phyloP scores from a whole-genome alignment of 2,888 invertebrate genomes.

The Calameuta idolon region DNA sequence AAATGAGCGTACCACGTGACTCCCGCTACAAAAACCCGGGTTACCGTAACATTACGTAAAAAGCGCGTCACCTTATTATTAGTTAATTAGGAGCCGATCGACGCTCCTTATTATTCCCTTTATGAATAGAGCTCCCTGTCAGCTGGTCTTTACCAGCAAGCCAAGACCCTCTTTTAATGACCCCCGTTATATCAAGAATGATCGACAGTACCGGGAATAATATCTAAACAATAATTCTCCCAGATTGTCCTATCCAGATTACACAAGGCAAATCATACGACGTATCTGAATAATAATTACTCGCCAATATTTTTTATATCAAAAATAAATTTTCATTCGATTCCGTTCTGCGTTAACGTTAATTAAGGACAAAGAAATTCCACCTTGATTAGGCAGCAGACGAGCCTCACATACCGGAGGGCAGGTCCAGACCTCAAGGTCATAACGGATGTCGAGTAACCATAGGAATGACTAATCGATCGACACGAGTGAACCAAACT shows the following conservation, averaged over 20 bases:
- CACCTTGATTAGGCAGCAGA: not conserved
- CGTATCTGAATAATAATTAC: too few relatives aligned
- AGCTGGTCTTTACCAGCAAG: not conserved
- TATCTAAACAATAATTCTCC: not conserved
- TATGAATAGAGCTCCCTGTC: slow-evolving; percentile 9
- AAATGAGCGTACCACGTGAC: not conserved
- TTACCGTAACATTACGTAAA: slow-evolving; percentile 28
- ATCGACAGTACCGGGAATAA: not conserved
- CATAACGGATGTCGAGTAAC: not conserved
- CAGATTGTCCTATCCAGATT: not conserved
- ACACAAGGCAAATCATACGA: too few relatives aligned
- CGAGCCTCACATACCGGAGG: not conserved
- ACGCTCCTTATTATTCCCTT: slow-evolving; percentile 40
- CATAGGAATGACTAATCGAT: not conserved
- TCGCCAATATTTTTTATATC: too few relatives aligned
- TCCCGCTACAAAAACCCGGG: not conserved
- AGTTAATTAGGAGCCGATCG: slow-evolving; percentile 44
- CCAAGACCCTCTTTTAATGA: not conserved
- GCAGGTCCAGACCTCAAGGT: not conserved
- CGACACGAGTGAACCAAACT: not conserved
- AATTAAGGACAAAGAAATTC: not conserved
- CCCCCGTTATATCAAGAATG: not conserved
- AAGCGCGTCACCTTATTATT: slow-evolving; percentile 39
- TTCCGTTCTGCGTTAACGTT: not conserved
- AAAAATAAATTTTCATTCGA: too few relatives aligned